phyloP scores from a whole-genome alignment of 1,140 invertebrate genomes.

The Acromyrmex echinatior region DNA sequence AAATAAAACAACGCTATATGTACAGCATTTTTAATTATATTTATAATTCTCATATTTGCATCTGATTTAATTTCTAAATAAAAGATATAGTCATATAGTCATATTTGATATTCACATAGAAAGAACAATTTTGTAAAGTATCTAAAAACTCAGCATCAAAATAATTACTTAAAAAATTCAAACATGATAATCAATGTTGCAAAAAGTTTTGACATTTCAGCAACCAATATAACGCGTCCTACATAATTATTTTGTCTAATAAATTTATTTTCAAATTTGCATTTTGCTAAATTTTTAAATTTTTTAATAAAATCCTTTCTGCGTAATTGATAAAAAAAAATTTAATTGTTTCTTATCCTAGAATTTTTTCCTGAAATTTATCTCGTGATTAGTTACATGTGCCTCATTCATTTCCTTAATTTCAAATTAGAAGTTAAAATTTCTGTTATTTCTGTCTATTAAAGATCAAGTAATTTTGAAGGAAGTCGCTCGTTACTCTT shows the following conservation, averaged over 20 bases:
- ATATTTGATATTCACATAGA: neutral
- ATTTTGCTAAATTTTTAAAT: no score
- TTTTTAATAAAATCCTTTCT: no score
- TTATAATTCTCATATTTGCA: neutral
- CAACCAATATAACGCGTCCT: no score
- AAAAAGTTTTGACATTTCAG: no score
- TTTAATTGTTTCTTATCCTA: slow-evolving; percentile 13
- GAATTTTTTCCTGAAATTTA: neutral
- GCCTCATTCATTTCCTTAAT: neutral
- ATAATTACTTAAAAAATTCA: no score
- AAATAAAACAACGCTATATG: neutral
- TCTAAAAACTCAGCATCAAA: no score
- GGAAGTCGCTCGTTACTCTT: neutral
- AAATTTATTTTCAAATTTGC: no score
- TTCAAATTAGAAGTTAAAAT: neutral
- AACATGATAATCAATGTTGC: no score
- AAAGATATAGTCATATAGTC: neutral
- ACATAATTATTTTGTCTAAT: no score
- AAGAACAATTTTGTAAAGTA: no score
- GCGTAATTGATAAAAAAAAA: neutral
- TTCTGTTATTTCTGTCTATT: neutral
- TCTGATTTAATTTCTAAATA: slow-evolving; percentile 11
- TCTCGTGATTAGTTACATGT: neutral
- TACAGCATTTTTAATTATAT: neutral
- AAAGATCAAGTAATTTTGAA: neutral